A percentile compares a stretch with the other conserved stretches of the same genome.
These are phyloP conservation scores for Trachelus stipa DNA, from an alignment of 2,888 invertebrate species.

Conservation along the genomic window DNA sequence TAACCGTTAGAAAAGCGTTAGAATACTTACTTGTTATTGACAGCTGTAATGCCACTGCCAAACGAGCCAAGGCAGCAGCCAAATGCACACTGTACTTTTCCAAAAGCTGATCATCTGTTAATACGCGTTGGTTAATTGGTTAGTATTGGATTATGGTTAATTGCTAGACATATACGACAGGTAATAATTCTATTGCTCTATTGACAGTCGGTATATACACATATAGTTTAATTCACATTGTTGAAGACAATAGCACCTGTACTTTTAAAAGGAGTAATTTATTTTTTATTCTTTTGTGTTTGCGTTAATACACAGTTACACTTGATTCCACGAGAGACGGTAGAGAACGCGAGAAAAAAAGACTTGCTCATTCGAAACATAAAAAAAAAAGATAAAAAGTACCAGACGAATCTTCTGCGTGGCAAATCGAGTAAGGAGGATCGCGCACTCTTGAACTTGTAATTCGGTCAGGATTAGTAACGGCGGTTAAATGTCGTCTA, in stretches of 20 bases:
- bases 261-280: neutral
- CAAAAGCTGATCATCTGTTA: constrained; percentile 66
- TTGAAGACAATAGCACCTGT: neutral
- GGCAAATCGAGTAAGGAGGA: neutral
- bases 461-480: neutral
- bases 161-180: neutral
- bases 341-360: neutral
- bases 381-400: neutral
- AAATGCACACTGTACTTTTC: constrained; percentile 73
- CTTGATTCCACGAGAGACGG: neutral
- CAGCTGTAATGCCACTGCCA: constrained; percentile 76
- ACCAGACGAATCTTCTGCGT: neutral
- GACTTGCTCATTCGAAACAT: neutral
- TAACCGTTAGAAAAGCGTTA: constrained; percentile 7
- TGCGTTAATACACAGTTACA: neutral
- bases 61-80: constrained; percentile 72
- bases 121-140: constrained; percentile 44
- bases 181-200: neutral
- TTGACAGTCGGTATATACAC: neutral
- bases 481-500: neutral
- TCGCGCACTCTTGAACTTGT: constrained; percentile 3
- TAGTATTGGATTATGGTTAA: neutral
- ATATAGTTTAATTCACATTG: neutral
- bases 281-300: neutral
- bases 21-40: constrained; percentile 76